Conservation (phyloP, 2,113 vertebrate species). For the Austrofundulus limnaeus region DNA sequence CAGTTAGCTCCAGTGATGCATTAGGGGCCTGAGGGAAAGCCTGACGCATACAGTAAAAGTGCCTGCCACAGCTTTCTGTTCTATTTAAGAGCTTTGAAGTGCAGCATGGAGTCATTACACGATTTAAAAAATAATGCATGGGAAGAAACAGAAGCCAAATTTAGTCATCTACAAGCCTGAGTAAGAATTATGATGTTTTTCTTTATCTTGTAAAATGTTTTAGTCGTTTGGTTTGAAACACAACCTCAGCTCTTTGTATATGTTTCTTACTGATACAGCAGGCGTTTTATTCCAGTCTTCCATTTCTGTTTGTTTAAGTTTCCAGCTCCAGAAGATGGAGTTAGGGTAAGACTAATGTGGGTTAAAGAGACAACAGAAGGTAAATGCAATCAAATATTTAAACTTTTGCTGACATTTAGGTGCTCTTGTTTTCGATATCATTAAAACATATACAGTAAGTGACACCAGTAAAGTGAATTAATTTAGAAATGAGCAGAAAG, state of each 20-base stretch:
- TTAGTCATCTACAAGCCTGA: constrained; percentile 30
- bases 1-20: constrained; percentile 46
- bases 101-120: constrained; percentile 52
- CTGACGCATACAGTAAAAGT: constrained; percentile 45
- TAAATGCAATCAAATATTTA: constrained; percentile 18
- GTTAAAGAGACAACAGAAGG: constrained; percentile 17
- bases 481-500: constrained; percentile 2
- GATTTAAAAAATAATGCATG: constrained; percentile 58
- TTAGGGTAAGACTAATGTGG: constrained; percentile 13
- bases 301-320: constrained; percentile 12
- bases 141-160: constrained; percentile 52
- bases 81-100: constrained; percentile 48
- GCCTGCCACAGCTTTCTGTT: constrained; percentile 47
- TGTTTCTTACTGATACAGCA: constrained; percentile 4
- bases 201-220: constrained; percentile 45
- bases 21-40: constrained; percentile 27
- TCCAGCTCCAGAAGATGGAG: constrained; percentile 26
- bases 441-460: constrained; percentile 21
- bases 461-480: constrained; percentile 35
- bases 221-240: constrained; percentile 41
- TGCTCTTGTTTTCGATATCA: constrained; percentile 14
- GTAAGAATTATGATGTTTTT: constrained; percentile 48
- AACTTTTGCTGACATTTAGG: constrained; percentile 29
- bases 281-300: constrained; percentile 2
- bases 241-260: constrained; percentile 15